Evolutionary conservation across 2,113 vertebrate species (phyloP).

Genomic region (Pardalotus punctatus): DNA sequence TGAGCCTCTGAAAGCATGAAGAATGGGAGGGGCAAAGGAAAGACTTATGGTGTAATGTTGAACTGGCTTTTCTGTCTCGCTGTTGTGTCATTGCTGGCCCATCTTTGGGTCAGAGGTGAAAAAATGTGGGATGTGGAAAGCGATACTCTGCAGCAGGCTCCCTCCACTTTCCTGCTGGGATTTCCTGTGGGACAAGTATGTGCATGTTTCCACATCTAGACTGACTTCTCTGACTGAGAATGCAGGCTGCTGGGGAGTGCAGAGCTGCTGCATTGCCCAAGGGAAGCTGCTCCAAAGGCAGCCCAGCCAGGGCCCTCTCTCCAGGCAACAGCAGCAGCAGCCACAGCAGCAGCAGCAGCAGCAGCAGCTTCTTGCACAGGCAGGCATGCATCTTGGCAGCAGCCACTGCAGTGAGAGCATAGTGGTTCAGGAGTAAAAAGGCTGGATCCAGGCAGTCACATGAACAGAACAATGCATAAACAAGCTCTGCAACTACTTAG

Average conservation of each 20-base stretch:
- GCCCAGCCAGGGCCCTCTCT: rapidly evolving
- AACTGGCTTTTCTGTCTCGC: background rate
- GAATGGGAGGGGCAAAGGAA: background rate
- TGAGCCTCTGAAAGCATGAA: background rate
- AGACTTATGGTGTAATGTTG: rapidly evolving
- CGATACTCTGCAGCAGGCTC: background rate
- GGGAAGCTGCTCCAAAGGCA: background rate
- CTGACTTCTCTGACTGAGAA: rapidly evolving
- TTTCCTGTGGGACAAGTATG: background rate
- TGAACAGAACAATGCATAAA: background rate
- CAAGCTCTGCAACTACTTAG: background rate
- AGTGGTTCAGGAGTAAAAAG: background rate
- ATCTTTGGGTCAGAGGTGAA: background rate
- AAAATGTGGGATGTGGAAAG: background rate
- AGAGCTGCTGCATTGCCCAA: background rate
- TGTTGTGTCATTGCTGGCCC: background rate
- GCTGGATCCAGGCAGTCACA: background rate
- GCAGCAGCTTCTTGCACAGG: background rate
- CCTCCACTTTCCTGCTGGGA: background rate
- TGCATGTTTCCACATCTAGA: background rate
- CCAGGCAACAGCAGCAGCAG: background rate
- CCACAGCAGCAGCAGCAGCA: background rate
- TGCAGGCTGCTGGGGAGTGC: rapidly evolving
- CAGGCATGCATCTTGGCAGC: rapidly evolving
- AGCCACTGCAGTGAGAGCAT: rapidly evolving